Conservation (phyloP, 2,888 invertebrate genomes). For the Ganaspis brasiliensis region DNA sequence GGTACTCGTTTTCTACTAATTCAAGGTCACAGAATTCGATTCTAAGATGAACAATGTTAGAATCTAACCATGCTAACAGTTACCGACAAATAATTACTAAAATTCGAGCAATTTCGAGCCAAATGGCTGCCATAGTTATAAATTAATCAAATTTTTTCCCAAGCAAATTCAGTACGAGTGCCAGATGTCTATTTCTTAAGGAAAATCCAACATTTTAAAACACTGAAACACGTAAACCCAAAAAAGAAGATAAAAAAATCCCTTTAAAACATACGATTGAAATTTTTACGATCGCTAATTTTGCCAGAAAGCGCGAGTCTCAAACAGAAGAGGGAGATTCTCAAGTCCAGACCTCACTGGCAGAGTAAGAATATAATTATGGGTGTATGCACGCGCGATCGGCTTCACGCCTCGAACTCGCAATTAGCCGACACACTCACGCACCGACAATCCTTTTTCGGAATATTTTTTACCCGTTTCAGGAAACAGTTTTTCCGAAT, state of each 20-base stretch:
- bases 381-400: conserved; percentile 62
- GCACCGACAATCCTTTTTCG: conserved; percentile 40
- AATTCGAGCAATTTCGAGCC: no score
- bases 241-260: neutral
- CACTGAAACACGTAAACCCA: neutral
- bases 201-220: neutral
- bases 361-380: conserved; percentile 56
- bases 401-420: conserved; percentile 61
- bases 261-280: conserved; percentile 17
- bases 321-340: neutral
- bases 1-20: no score
- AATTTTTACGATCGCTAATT: conserved; percentile 17
- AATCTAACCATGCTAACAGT: no score
- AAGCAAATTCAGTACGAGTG: no score
- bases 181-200: neutral
- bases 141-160: no score
- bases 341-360: conserved; percentile 37
- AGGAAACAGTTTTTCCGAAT: conserved; percentile 16
- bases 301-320: conserved; percentile 32
- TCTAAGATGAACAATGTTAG: no score
- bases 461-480: conserved; percentile 19
- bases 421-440: conserved; percentile 60
- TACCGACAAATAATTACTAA: no score
- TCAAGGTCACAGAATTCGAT: neutral
- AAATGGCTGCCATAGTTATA: no score